Evolutionary conservation across 2,113 vertebrate species (phyloP).

Genomic region (Aspiorhynchus laticeps): DNA sequence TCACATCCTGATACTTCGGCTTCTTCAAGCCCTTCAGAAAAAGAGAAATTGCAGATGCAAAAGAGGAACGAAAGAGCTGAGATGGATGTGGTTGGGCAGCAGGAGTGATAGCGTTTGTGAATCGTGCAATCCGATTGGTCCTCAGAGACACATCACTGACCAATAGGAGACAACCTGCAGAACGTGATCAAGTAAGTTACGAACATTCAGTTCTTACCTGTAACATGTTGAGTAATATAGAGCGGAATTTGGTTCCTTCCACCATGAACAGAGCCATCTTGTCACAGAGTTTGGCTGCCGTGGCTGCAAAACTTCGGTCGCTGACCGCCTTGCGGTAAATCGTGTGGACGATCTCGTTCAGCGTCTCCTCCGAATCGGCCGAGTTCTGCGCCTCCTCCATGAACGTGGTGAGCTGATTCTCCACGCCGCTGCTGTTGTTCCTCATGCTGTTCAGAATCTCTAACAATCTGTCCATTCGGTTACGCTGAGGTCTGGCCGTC

Average conservation of each 20-base stretch:
- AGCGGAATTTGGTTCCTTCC: conserved; percentile 97
- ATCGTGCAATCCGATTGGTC: conserved; percentile 8
- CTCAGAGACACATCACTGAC: background rate
- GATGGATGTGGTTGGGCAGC: background rate
- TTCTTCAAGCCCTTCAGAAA: background rate
- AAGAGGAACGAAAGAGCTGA: background rate
- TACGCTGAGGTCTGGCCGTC: conserved; percentile 78
- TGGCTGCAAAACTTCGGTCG: conserved; percentile 93
- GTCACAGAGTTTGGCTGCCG: conserved; percentile 92
- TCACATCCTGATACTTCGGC: conserved; percentile 3
- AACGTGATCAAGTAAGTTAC: background rate
- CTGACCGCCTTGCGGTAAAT: conserved; percentile 93
- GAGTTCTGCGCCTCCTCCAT: conserved; percentile 97
- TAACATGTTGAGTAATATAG: conserved; percentile 96
- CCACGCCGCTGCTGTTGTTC: conserved; percentile 92
- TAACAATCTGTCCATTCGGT: conserved; percentile 91
- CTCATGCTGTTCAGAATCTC: conserved; percentile 96
- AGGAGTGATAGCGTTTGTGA: background rate
- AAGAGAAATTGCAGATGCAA: background rate
- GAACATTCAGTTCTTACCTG: conserved; percentile 78
- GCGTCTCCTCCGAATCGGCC: conserved; percentile 89
- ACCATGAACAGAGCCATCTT: conserved; percentile 99
- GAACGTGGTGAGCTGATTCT: conserved; percentile 89
- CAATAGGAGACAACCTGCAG: background rate
- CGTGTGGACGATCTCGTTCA: conserved; percentile 88